Evolutionary conservation across 2,888 invertebrate genomes (phyloP).

Genomic region (Lasioglossum figueresi): DNA sequence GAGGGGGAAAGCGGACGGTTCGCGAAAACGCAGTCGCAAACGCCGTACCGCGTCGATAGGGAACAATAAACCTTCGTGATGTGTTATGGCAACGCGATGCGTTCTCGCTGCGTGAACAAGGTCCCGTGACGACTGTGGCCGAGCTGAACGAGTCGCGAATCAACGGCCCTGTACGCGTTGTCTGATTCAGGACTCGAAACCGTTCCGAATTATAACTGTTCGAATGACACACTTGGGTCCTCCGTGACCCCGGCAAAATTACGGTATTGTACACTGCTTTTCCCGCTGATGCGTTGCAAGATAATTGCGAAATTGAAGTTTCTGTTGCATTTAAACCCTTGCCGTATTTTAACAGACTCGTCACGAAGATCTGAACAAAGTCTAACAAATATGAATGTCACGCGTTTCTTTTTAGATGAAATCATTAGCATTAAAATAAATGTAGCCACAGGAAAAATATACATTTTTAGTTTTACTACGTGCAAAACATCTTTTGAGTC

Average conservation of each 20-base stretch:
- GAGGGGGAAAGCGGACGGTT: not conserved
- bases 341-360: too few relatives aligned
- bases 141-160: slow-evolving; percentile 46
- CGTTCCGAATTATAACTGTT: too few relatives aligned
- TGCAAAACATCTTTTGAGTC: too few relatives aligned
- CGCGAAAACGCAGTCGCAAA: not conserved
- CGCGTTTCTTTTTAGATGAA: too few relatives aligned
- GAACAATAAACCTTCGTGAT: slow-evolving; percentile 28
- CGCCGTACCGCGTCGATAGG: not conserved
- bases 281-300: too few relatives aligned
- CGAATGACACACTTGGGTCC: not conserved
- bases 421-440: too few relatives aligned
- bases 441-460: too few relatives aligned
- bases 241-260: not conserved
- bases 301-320: not conserved
- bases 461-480: too few relatives aligned
- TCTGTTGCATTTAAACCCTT: not conserved
- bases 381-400: too few relatives aligned
- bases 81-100: slow-evolving; percentile 20
- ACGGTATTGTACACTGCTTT: not conserved
- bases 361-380: too few relatives aligned
- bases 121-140: slow-evolving; percentile 75
- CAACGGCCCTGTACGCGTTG: not conserved
- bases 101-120: slow-evolving; percentile 65
- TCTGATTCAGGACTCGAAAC: not conserved